Evolutionary conservation across 2,113 vertebrate species (phyloP).

Genomic region (Vombatus ursinus): DNA sequence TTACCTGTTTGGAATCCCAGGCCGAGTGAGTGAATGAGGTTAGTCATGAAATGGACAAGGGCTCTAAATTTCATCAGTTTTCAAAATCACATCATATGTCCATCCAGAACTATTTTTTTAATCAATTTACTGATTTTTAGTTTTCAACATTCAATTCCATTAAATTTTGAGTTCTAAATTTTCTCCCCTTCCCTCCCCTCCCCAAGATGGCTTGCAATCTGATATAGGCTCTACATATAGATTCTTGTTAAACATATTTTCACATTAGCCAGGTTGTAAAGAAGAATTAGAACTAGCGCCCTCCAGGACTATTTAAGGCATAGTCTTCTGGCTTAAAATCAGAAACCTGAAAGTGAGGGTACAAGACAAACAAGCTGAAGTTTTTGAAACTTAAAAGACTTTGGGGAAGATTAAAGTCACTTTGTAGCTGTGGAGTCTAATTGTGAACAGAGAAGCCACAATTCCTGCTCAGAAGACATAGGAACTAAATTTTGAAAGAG

Average conservation of each 20-base stretch:
- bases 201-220: too few relatives aligned
- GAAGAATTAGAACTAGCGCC: neutral
- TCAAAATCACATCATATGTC: neutral
- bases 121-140: too few relatives aligned
- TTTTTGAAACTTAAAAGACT: neutral
- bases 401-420: neutral
- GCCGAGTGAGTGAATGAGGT: neutral
- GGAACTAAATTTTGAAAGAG: neutral
- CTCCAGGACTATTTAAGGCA: neutral
- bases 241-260: too few relatives aligned
- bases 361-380: neutral
- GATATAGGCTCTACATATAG: too few relatives aligned
- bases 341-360: slow-evolving; percentile 10
- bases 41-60: neutral
- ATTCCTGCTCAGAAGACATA: neutral
- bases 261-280: too few relatives aligned
- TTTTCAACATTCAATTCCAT: too few relatives aligned
- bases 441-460: neutral
- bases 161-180: too few relatives aligned
- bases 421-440: neutral
- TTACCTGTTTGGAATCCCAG: neutral
- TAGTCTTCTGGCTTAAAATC: slow-evolving; percentile 23
- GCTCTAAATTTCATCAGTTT: neutral
- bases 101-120: neutral
- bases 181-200: too few relatives aligned